Evolutionary conservation across 2,888 invertebrate genomes (phyloP).

Genomic region (Incurvaria masculella): DNA sequence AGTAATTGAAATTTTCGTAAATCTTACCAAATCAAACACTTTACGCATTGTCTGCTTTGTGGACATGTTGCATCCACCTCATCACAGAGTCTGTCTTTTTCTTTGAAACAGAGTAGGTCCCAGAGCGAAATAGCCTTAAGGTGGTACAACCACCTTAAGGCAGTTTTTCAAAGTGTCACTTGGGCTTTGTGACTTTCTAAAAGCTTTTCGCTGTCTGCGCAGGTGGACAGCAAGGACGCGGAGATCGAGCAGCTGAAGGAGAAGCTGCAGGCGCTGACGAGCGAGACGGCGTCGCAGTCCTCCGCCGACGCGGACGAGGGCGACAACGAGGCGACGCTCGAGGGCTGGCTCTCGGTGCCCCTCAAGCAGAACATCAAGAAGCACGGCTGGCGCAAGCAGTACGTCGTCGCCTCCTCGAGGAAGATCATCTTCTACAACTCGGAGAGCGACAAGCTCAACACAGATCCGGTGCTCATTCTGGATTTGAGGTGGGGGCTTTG

Average conservation of each 20-base stretch:
- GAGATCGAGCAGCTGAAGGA: conserved; percentile 92
- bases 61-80: no score
- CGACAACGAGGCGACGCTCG: conserved; percentile 77
- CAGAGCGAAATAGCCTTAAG: no score
- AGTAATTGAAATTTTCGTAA: no score
- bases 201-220: no score
- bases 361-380: conserved; percentile 93
- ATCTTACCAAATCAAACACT: no score
- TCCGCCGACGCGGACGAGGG: conserved; percentile 85
- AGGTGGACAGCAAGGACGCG: conserved; percentile 91
- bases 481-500: conserved; percentile 82
- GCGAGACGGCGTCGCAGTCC: conserved; percentile 88
- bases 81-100: no score
- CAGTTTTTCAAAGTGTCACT: no score
- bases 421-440: conserved; percentile 97
- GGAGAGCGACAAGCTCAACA: conserved; percentile 91
- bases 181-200: no score
- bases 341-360: conserved; percentile 95
- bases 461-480: conserved; percentile 91
- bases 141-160: no score
- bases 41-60: no score
- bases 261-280: conserved; percentile 74
- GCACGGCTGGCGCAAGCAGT: conserved; percentile 97
- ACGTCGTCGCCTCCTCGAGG: conserved; percentile 93
- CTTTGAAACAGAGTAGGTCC: no score